Conservation (phyloP, 1,140 invertebrate species). For the Penaeus japonicus region DNA sequence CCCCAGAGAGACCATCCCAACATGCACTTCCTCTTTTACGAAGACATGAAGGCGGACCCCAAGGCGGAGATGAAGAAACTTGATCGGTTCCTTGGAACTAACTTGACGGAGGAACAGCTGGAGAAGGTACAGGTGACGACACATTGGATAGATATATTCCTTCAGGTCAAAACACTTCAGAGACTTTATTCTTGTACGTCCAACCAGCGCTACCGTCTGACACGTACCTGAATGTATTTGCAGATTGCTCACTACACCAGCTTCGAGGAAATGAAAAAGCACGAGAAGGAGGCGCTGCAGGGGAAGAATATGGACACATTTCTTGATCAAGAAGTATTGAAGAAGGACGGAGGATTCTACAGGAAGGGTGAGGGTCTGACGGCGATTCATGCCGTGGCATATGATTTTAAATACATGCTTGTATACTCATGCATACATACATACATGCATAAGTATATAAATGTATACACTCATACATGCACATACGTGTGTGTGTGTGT, state of each 20-base stretch:
- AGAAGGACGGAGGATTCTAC: not conserved
- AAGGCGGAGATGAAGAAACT: slow-evolving; percentile 73
- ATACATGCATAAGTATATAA: too few species aligned
- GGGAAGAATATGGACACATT: too few species aligned
- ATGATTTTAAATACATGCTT: too few species aligned
- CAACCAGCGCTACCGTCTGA: too few species aligned
- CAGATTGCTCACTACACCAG: too few species aligned
- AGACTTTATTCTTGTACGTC: too few species aligned
- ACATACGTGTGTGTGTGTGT: not conserved
- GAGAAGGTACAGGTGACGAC: slow-evolving; percentile 60
- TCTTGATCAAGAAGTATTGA: not conserved
- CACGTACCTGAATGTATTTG: not conserved
- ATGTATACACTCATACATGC: not conserved
- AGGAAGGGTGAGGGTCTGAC: not conserved
- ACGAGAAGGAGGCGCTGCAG: not conserved
- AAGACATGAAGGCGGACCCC: slow-evolving; percentile 68
- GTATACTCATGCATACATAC: too few species aligned
- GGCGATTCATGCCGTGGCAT: too few species aligned
- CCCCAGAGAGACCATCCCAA: slow-evolving; percentile 57
- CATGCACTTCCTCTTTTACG: slow-evolving; percentile 60
- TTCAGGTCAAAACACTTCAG: too few species aligned
- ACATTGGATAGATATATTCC: too few species aligned
- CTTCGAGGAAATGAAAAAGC: too few species aligned
- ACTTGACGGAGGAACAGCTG: slow-evolving; percentile 72
- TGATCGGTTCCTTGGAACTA: slow-evolving; percentile 76